These are phyloP conservation scores for Channa striata DNA, from an alignment of 2,797 vertebrate genomes.

Conservation along the genomic window DNA sequence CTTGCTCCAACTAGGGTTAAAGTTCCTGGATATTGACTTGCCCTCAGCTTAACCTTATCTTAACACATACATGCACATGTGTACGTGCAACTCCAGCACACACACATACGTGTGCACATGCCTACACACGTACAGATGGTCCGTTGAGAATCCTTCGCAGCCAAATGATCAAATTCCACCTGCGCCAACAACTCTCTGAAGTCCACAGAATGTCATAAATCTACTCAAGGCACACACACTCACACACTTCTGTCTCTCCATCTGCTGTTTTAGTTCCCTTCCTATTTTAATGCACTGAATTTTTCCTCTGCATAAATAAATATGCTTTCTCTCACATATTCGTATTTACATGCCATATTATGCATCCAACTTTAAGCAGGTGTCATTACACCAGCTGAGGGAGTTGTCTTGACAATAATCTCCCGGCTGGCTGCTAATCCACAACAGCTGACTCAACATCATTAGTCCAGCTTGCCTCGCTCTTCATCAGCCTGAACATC, in stretches of 20 bases:
- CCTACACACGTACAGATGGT: slow-evolving; percentile 36
- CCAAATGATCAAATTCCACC: slow-evolving; percentile 70
- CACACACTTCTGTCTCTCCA: slow-evolving; percentile 14
- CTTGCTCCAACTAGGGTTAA: slow-evolving; percentile 14
- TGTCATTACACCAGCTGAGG: slow-evolving; percentile 52
- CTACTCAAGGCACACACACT: slow-evolving; percentile 23
- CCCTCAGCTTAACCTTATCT: slow-evolving; percentile 59
- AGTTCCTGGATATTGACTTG: slow-evolving; percentile 47
- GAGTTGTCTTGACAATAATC: slow-evolving; percentile 72
- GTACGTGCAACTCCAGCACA: neutral
- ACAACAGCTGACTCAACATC: slow-evolving; percentile 82
- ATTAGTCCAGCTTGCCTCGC: slow-evolving; percentile 72
- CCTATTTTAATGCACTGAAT: slow-evolving; percentile 29
- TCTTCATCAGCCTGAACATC: slow-evolving; percentile 67
- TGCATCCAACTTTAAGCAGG: slow-evolving; percentile 22
- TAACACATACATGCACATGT: slow-evolving; percentile 41
- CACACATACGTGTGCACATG: neutral
- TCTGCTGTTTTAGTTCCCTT: slow-evolving; percentile 32
- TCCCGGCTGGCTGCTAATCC: slow-evolving; percentile 75
- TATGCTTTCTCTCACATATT: slow-evolving; percentile 6
- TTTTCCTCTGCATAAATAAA: slow-evolving; percentile 11
- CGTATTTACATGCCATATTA: slow-evolving; percentile 7
- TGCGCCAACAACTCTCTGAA: slow-evolving; percentile 62
- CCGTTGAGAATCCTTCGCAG: slow-evolving; percentile 46
- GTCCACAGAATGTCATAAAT: slow-evolving; percentile 61